phyloP scores from a whole-genome alignment of 2,888 invertebrate genomes.

The Drepana falcataria region DNA sequence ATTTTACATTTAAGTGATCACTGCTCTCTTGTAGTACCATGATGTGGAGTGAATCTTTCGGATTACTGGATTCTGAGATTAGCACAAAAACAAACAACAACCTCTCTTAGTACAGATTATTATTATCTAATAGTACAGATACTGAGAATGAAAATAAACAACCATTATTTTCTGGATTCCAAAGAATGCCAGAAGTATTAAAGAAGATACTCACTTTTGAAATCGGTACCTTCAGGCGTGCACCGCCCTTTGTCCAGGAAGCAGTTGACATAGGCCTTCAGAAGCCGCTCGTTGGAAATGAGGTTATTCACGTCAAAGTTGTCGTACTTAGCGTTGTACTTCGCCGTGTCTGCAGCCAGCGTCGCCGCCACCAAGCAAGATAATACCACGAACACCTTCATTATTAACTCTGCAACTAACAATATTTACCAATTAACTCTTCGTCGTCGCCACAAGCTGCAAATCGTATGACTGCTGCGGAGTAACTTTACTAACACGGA shows the following conservation, averaged over 20 bases:
- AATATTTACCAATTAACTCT: neutral
- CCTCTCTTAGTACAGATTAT: too few relatives aligned
- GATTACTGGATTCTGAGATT: too few relatives aligned
- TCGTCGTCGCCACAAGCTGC: neutral
- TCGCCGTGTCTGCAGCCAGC: conserved; percentile 49
- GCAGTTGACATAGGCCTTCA: conserved; percentile 85
- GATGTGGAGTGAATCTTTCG: too few relatives aligned
- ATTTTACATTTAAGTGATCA: too few relatives aligned
- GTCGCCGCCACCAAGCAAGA: conserved; percentile 50
- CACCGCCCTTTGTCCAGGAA: conserved; percentile 83
- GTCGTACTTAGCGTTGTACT: conserved; percentile 84
- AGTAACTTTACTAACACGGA: conserved; percentile 31
- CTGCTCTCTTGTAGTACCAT: too few relatives aligned
- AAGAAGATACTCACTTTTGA: conserved; percentile 80
- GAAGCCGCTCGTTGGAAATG: conserved; percentile 82
- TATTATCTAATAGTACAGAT: too few relatives aligned
- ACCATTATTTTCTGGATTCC: too few relatives aligned
- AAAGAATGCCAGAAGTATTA: too few relatives aligned
- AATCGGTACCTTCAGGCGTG: conserved; percentile 84
- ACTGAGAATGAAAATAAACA: too few relatives aligned
- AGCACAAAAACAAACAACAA: too few relatives aligned
- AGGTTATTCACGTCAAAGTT: conserved; percentile 85
- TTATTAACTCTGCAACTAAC: conserved; percentile 41
- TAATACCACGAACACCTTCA: conserved; percentile 53
- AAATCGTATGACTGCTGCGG: neutral